Evolutionary conservation across 2,797 vertebrate genomes (phyloP).

Genomic region (Rachycentron canadum): DNA sequence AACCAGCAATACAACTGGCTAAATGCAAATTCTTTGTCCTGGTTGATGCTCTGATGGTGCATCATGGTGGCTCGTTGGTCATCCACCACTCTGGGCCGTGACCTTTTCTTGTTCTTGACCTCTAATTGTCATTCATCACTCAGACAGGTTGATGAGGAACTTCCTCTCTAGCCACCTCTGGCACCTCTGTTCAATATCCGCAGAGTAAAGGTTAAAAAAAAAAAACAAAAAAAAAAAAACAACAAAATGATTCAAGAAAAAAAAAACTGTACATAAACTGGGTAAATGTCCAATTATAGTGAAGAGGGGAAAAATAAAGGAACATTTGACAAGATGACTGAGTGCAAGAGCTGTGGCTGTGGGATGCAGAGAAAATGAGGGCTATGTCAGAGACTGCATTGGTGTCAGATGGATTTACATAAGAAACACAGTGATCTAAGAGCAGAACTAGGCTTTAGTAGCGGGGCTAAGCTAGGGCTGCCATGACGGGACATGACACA

Average conservation of each 20-base stretch:
- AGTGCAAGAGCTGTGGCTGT: slow-evolving; percentile 43
- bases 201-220: slow-evolving; percentile 8
- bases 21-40: background rate
- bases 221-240: background rate
- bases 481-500: slow-evolving; percentile 50
- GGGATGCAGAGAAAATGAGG: slow-evolving; percentile 63
- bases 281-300: slow-evolving; percentile 29
- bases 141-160: background rate
- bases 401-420: slow-evolving; percentile 79
- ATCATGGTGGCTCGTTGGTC: background rate
- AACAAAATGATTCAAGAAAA: slow-evolving; percentile 4
- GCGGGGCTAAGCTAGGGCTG: slow-evolving; percentile 59
- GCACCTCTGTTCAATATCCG: background rate
- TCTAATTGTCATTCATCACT: background rate
- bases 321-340: slow-evolving; percentile 31
- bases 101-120: background rate
- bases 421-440: slow-evolving; percentile 68
- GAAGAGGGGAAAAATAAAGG: slow-evolving; percentile 23
- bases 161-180: background rate
- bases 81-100: background rate
- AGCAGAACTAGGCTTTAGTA: slow-evolving; percentile 66
- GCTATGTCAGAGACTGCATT: slow-evolving; percentile 57
- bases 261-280: background rate
- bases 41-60: background rate
- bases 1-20: background rate